Evolutionary conservation across 2,888 invertebrate species (phyloP), one percentile per base, ranked within the genome.

Genomic region (Trachelus iudaicus): DNA sequence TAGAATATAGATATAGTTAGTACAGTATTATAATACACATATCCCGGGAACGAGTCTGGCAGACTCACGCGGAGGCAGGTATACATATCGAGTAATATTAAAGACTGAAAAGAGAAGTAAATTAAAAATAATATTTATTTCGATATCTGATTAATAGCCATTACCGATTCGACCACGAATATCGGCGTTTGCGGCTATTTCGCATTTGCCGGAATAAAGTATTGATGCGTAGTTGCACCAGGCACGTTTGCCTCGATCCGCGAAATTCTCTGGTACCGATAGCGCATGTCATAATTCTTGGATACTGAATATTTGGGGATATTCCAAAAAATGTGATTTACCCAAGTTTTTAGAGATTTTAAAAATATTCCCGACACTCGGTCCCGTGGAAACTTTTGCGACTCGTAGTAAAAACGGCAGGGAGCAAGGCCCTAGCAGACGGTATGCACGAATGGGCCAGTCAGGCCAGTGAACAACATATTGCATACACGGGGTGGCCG

Each of bases 71-170:
- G 23, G 23, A 56, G 56, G 56, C 15, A 15, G 40, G 15, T 15
- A 40, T 40, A 15, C 1, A 1, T 23, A 56, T 9, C 56, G 56
- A 56, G 6, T 56, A 56, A 56, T 56, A 56, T 56, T 56, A 56
- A 56, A 56, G 23, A 56, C 56, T 23, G 9, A 56, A 23, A 56
- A 23, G 23, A 56, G 23, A 56, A 56, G 56, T 15, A 9, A 56
- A 71, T 31, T 34, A 84, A 85, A 86, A 85, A 83, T 83, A 81
- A 83, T 82, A 81, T 85, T 86, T 85, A 83, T 87, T 86, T 86
- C 85, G 85, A 87, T 86, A 86, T 86, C 85, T 85, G 85, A 89
- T 89, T 89, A 88, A 87, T 87, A 87, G 85, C 87, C 85, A 83
- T 83, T 86, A 85, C 84, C 84, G 87, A 87, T 82, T 85, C 82